Evolutionary conservation across 2,797 vertebrate genomes (phyloP), one percentile per base, ranked within the genome.

Genomic region (Rhinoraja longicauda): DNA sequence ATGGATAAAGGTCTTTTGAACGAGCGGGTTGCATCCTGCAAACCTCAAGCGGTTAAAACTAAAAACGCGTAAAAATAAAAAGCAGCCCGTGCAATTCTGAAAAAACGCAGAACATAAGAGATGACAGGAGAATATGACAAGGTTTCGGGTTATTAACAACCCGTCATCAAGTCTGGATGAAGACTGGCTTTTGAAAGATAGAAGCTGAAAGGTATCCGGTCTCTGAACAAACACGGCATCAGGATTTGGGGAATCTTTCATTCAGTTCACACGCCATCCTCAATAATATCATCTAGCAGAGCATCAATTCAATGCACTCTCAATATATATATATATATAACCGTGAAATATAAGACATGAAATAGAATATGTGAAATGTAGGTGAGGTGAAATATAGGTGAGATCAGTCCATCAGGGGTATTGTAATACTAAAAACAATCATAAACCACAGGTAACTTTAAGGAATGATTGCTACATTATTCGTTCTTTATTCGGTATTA

Each of bases 381-480:
- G 45, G 45, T 53, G 45, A 53, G 45, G 45, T 53, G 45, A 53
- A 53, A 53, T 53, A 53, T 53, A 53, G 45, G 45, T 53, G 45
- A 53, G 45, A 5, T 53, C 45, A 53, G 45, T 53, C 53, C 45
- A 53, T 53, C 45, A 5, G 4, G 4, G 4, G 4, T 0, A 53
- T 39, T 39, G 39, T 39, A 39, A 39, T 1, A 1, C 4, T 53
- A 53, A 5, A 53, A 53, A 5, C 45, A 53, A 53, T 53, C 0
- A 53, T 53, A 97, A 96, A 96, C 96, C 95, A 95, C 95, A 95
- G 2, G 19, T 53, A n/a, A 92, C 45, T 57, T 72, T 73, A 45
- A 53, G 7, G 26, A 53, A 92, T 10, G 6, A 73, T 10, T 6
- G 10, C n/a, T 59, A 7, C 8, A 53, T 39, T 84, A 10, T 29